Evolutionary conservation across 2,113 vertebrate species (phyloP).

Genomic region (Datnioides undecimradiatus): DNA sequence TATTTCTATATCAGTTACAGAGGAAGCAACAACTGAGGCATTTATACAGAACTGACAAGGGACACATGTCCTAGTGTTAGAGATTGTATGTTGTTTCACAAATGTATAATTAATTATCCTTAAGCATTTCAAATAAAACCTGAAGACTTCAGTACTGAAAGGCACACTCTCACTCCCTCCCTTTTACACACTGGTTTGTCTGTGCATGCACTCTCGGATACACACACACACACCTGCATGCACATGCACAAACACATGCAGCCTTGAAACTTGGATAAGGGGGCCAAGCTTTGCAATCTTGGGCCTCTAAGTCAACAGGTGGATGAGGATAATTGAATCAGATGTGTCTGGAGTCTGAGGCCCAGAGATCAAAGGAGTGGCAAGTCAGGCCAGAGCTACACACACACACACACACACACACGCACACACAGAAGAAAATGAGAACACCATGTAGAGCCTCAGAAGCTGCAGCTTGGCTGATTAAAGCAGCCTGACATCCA

Average conservation of each 20-base stretch:
- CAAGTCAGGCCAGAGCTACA: conserved; percentile 73
- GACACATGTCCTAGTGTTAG: not conserved
- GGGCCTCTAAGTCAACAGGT: conserved; percentile 86
- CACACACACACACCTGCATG: conserved; percentile 27
- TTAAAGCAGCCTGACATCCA: conserved; percentile 82
- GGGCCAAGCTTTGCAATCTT: conserved; percentile 78
- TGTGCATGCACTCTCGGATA: not conserved
- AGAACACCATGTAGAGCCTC: conserved; percentile 71
- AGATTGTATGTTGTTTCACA: not conserved
- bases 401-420: conserved; percentile 5
- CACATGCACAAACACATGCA: conserved; percentile 50
- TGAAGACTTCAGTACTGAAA: not conserved
- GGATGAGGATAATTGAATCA: conserved; percentile 87
- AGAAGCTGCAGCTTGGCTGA: conserved; percentile 78
- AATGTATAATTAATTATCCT: conserved; percentile 11
- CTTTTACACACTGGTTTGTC: conserved; percentile 9
- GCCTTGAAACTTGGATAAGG: conserved; percentile 68
- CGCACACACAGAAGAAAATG: conserved; percentile 57
- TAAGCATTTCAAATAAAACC: not conserved
- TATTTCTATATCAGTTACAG: not conserved
- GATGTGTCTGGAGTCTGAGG: conserved; percentile 83
- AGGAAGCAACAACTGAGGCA: not conserved
- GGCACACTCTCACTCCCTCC: not conserved
- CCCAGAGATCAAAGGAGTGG: conserved; percentile 82
- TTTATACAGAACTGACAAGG: not conserved